These are phyloP conservation scores for Drepana arcuata DNA, from an alignment of 1,140 invertebrate genomes.

Conservation along the genomic window DNA sequence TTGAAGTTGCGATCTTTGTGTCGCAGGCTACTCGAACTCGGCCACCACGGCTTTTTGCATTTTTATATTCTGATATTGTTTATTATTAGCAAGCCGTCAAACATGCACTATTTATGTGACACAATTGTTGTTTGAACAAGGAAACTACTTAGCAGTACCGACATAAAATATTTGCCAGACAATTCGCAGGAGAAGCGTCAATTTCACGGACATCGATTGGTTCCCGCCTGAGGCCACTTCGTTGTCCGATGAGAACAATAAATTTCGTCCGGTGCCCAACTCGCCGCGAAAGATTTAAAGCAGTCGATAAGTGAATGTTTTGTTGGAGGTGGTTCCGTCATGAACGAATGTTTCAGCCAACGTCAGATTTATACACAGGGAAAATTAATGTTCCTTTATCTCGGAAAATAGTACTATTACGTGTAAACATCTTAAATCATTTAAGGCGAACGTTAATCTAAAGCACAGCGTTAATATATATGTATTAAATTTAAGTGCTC, in stretches of 20 bases:
- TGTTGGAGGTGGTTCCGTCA: conserved; percentile 19
- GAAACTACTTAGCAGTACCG: conserved; percentile 1
- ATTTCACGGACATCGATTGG: conserved; percentile 13
- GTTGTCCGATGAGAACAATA: conserved; percentile 29
- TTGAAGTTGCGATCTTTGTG: no score
- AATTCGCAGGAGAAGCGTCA: conserved; percentile 8
- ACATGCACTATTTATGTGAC: conserved; percentile 1
- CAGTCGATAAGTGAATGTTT: conserved; percentile 28
- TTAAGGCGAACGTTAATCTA: no score
- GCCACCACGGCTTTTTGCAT: background rate
- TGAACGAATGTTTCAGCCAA: conserved; percentile 13
- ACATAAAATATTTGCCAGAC: conserved; percentile 4
- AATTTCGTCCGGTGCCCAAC: conserved; percentile 28
- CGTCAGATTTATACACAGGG: conserved; percentile 17
- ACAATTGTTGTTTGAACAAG: background rate
- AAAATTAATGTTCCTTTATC: no score
- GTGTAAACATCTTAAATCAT: no score
- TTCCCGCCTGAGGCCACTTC: conserved; percentile 4
- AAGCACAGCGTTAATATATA: no score
- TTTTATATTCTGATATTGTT: background rate
- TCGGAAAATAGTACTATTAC: conserved; percentile 6
- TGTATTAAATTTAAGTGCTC: no score
- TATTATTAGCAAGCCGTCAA: background rate
- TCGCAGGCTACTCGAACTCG: background rate
- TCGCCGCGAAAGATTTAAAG: conserved; percentile 37